A percentile compares a stretch with the other conserved stretches of the same genome.
These are phyloP conservation scores for Epinephelus coioides DNA, from an alignment of 2,797 vertebrate species.

Conservation along the genomic window DNA sequence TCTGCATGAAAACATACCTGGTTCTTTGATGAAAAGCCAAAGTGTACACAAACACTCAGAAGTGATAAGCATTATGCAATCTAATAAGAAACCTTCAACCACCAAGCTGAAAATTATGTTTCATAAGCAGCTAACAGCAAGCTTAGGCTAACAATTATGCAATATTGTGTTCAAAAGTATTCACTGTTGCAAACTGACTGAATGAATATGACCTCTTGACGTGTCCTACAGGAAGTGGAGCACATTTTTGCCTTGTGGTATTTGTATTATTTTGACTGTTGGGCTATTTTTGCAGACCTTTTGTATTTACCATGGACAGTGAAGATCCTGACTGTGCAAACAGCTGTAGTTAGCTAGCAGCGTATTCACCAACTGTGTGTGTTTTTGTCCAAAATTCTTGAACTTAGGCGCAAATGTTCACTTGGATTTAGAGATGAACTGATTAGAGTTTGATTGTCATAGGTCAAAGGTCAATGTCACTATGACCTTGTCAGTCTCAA, in stretches of 20 bases:
- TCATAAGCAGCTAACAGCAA: background rate
- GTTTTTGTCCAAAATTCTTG: too few species aligned
- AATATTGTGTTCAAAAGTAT: background rate
- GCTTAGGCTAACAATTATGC: background rate
- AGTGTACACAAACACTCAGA: background rate
- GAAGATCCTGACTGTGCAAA: background rate
- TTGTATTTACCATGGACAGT: background rate
- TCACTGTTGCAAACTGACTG: background rate
- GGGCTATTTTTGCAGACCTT: background rate
- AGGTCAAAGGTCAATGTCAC: too few species aligned
- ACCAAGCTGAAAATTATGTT: background rate
- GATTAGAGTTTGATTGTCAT: too few species aligned
- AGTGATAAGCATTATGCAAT: background rate
- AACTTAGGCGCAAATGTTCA: too few species aligned
- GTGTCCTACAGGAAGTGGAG: background rate
- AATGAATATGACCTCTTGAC: background rate
- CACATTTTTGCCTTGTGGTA: background rate
- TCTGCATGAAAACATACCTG: background rate
- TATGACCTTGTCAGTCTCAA: too few species aligned
- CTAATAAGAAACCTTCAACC: background rate
- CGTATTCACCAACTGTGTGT: too few species aligned
- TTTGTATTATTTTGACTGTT: background rate
- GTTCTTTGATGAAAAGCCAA: conserved; percentile 4
- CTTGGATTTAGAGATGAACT: too few species aligned
- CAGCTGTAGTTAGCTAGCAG: background rate